Evolutionary conservation across 35 echinoderm and acorn worm species (phyloP), one percentile per base, ranked within the genome.

Genomic region (Antedon bifida): DNA sequence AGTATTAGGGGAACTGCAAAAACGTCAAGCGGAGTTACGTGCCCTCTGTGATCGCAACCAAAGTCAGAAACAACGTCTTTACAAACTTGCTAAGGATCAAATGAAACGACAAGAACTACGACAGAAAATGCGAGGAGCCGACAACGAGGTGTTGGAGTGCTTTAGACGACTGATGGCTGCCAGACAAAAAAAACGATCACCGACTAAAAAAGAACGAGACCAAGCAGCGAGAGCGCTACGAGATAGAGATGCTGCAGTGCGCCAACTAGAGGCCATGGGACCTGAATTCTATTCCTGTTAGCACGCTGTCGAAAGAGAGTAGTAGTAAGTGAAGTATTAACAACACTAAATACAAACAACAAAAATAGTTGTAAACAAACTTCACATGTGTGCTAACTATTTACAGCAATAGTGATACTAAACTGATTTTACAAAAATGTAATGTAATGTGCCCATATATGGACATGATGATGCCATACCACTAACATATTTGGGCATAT

Each of bases 151-250:
- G 3, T 92, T 97, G 73, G 94, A 97, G 34, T 88, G 84, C 30
- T 97, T 89, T 55, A 56, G 94, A 33, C 75, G 94, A 5, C 92
- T 97, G 16, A 92, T 92, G 94, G 94, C 94, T 31, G 90, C 94
- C 29, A 84, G 86, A 36, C 94, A 97, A 82, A 97, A 97, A 82
- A 97, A 97, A 76, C 76, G 90, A 82, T 92, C 94, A 0, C 94
- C 94, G 29, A 97, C 94, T 10, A 97, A 97, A 88, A 97, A 97
- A 45, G 94, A 97, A 77, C 79, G 84, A 35, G 94, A 97, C 32
- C 84, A 84, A 34, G 94, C 94, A 16, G 55, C 78, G 34, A 97
- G 91, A 79, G 88, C 87, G 10, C 74, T 97, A 29, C 87, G 85
- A 32, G 94, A 97, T 28, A 56, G 94, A 84, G 94, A 97, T 55